A percentile compares a stretch with the other conserved stretches of the same genome.
Conservation (phyloP, 2,797 vertebrate species). For the Myotis daubentonii region DNA sequence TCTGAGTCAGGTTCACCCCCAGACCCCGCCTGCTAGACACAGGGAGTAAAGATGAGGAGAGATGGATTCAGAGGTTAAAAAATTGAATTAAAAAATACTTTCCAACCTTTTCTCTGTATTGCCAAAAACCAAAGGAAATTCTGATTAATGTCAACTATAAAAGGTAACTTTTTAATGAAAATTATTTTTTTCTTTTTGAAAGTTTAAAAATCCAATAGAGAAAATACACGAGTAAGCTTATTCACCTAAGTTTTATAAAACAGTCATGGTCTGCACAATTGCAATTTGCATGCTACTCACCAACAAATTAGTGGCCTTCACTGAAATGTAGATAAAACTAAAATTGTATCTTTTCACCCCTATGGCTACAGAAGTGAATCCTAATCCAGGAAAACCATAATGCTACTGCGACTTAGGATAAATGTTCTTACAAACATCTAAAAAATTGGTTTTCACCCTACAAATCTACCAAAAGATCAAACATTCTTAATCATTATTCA, state of each 20-base stretch:
- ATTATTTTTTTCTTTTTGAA: conserved; percentile 7
- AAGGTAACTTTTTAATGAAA: not conserved
- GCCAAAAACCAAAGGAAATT: conserved; percentile 29
- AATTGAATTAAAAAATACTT: conserved; percentile 1
- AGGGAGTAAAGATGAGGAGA: not conserved
- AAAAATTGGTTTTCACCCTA: not conserved
- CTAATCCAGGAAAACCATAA: not conserved
- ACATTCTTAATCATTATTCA: conserved; percentile 30
- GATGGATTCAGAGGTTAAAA: not conserved
- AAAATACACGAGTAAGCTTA: not conserved
- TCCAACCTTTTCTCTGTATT: not conserved
- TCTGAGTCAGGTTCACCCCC: not conserved
- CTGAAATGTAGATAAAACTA: not conserved
- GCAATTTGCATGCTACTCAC: not conserved
- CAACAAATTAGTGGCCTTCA: not conserved
- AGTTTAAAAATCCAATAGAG: conserved; percentile 28
- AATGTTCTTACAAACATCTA: conserved; percentile 4
- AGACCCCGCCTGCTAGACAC: not conserved
- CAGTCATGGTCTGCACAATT: not conserved
- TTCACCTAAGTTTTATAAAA: not conserved
- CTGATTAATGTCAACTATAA: not conserved
- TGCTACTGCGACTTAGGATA: not conserved
- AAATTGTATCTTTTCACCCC: not conserved
- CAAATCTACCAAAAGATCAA: conserved; percentile 38
- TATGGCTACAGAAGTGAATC: not conserved